phyloP scores from a whole-genome alignment of 2,888 invertebrate species.

The Volucella inanis region DNA sequence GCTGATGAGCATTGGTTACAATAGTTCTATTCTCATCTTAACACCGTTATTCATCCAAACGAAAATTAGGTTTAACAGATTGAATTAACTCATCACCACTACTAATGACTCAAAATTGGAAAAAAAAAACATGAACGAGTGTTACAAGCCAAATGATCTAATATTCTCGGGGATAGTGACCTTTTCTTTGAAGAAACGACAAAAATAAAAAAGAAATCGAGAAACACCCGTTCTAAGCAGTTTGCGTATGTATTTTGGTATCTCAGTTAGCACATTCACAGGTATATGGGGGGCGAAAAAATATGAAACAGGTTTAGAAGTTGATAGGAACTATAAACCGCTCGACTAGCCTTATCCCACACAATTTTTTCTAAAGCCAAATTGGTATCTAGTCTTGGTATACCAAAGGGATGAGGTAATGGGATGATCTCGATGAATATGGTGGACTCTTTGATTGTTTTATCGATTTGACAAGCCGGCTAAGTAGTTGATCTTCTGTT shows the following conservation, averaged over 20 bases:
- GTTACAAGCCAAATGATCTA: conserved; percentile 65
- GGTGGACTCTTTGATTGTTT: conserved; percentile 40
- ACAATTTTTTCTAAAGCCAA: conserved; percentile 25
- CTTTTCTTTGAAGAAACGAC: conserved; percentile 40
- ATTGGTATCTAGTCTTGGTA: conserved; percentile 5
- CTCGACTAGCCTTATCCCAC: conserved; percentile 66
- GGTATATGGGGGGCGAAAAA: conserved; percentile 29
- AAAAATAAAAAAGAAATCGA: conserved; percentile 4
- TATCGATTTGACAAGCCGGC: conserved; percentile 45
- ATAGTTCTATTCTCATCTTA: not conserved
- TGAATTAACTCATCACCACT: conserved; percentile 20
- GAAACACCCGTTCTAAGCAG: too few species aligned
- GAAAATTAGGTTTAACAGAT: conserved; percentile 1
- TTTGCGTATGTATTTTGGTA: not conserved
- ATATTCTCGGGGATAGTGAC: conserved; percentile 71
- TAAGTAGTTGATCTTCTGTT: not conserved
- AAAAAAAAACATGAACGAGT: not conserved
- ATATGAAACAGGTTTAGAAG: conserved; percentile 62
- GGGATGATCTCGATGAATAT: not conserved
- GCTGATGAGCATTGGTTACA: not conserved
- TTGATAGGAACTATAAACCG: conserved; percentile 37
- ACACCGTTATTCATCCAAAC: conserved; percentile 7
- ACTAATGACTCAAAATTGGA: conserved; percentile 40
- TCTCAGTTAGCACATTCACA: conserved; percentile 57
- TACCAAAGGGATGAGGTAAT: not conserved